Evolutionary conservation across 2,113 vertebrate species (phyloP).

Genomic region (Bubo bubo): DNA sequence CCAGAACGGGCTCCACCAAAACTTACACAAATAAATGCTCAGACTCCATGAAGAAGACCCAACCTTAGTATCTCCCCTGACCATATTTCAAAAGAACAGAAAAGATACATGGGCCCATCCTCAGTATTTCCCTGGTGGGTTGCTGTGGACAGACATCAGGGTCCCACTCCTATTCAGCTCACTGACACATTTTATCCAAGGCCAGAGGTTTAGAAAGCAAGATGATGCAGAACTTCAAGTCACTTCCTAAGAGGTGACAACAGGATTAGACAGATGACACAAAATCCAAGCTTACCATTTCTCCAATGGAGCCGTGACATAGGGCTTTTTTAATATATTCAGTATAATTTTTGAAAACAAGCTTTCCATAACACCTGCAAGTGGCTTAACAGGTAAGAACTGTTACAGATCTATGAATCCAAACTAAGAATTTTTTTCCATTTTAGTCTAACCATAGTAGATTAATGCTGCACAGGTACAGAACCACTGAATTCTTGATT

Average conservation of each 20-base stretch:
- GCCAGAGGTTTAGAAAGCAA: background rate
- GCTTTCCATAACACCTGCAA: background rate
- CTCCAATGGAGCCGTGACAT: fast-evolving
- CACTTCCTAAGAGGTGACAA: background rate
- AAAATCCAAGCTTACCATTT: background rate
- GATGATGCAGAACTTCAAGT: background rate
- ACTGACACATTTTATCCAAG: background rate
- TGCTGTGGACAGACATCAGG: background rate
- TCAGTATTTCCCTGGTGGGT: background rate
- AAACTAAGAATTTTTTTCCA: background rate
- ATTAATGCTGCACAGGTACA: background rate
- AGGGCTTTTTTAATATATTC: background rate
- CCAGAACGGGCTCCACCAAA: background rate
- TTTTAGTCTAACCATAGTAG: background rate
- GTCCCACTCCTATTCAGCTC: background rate
- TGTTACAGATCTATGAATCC: background rate
- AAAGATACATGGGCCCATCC: background rate
- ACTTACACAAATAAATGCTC: background rate
- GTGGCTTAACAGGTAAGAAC: background rate
- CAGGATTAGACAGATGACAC: background rate
- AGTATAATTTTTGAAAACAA: background rate
- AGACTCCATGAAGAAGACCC: background rate
- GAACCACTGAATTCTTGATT: background rate
- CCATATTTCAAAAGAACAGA: background rate
- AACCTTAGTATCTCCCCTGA: background rate